Conservation (phyloP, 2,888 invertebrate genomes). For the Acanthosoma haemorrhoidale region DNA sequence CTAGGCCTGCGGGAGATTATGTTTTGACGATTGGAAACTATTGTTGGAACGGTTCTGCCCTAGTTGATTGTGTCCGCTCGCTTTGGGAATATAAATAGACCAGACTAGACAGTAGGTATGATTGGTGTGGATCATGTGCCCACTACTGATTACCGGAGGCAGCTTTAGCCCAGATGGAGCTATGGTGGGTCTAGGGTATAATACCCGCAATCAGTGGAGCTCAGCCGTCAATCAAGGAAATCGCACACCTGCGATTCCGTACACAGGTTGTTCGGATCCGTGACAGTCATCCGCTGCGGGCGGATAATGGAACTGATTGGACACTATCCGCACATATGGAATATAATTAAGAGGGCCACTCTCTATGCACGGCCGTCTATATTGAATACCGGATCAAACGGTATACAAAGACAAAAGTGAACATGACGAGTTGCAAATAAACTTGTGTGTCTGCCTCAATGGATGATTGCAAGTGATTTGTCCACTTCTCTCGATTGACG, state of each 20-base stretch:
- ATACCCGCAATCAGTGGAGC: constrained; percentile 9
- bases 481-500: background rate
- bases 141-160: background rate
- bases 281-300: background rate
- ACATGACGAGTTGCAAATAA: background rate
- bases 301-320: background rate
- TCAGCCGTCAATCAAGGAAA: constrained; percentile 22
- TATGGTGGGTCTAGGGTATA: background rate
- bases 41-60: background rate
- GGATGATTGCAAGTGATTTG: background rate
- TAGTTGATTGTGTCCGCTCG: background rate
- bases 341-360: background rate
- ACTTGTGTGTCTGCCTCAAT: background rate
- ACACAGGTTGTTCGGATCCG: too few species aligned
- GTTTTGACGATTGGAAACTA: constrained; percentile 6
- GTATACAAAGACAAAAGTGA: too few species aligned
- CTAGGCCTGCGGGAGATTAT: background rate
- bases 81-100: background rate
- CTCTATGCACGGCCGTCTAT: background rate
- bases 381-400: too few species aligned
- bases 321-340: background rate
- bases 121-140: background rate
- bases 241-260: background rate
- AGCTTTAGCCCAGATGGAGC: too few species aligned
- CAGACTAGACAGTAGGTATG: too few species aligned